Conservation (phyloP, 2,888 invertebrate species). For the Pheosia gnoma region DNA sequence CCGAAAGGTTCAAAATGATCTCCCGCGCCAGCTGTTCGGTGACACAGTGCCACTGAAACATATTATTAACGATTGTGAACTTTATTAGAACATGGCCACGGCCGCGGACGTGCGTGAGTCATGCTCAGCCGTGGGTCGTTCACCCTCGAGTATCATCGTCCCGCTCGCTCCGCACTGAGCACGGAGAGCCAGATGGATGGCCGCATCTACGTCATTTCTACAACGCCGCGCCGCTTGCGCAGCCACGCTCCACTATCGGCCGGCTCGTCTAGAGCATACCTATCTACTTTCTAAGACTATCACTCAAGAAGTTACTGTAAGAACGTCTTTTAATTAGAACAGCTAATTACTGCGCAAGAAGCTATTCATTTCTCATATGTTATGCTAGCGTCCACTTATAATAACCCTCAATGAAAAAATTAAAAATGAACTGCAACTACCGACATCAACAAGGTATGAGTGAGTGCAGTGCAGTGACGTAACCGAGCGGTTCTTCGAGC, state of each 20-base stretch:
- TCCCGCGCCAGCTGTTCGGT: neutral
- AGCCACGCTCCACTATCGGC: too few relatives aligned
- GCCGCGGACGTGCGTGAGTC: neutral
- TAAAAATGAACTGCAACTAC: neutral
- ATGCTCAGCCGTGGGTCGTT: constrained; percentile 7
- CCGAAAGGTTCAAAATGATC: neutral
- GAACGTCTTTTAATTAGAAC: neutral
- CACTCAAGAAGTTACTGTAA: neutral
- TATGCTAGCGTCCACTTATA: too few relatives aligned
- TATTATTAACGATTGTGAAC: neutral
- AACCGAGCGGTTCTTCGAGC: neutral
- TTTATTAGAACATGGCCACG: constrained; percentile 2
- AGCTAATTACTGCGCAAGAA: neutral
- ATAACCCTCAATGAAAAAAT: too few relatives aligned
- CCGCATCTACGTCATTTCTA: constrained; percentile 3
- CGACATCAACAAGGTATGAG: neutral
- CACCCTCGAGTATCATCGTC: constrained; percentile 2
- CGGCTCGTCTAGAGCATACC: too few relatives aligned
- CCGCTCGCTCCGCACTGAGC: neutral
- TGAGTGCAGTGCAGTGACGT: neutral
- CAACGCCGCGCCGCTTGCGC: neutral
- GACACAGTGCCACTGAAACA: constrained; percentile 1
- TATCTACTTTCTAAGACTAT: neutral
- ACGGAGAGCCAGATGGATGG: neutral
- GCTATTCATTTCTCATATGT: neutral